phyloP scores from a whole-genome alignment of 2,888 invertebrate species.

The Tricholauxania praeusta region DNA sequence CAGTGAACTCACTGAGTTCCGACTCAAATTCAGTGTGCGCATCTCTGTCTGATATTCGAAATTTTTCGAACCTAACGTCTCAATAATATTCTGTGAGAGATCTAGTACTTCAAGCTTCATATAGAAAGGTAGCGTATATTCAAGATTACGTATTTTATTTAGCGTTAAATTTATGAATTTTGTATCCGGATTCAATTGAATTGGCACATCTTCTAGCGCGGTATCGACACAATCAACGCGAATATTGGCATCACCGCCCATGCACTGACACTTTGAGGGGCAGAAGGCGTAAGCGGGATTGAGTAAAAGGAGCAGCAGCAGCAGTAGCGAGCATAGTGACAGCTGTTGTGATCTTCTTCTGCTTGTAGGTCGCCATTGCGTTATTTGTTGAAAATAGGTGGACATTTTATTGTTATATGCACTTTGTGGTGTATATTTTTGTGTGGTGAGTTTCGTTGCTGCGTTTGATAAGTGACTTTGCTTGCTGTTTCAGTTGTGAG shows the following conservation, averaged over 20 bases:
- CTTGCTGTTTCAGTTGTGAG: too few species aligned
- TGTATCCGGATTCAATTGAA: constrained; percentile 89
- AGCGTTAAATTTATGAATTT: constrained; percentile 85
- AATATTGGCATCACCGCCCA: constrained; percentile 77
- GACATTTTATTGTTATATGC: neutral
- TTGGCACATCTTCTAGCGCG: constrained; percentile 86
- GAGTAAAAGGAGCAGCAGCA: constrained; percentile 58
- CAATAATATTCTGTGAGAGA: constrained; percentile 84
- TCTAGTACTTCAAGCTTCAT: constrained; percentile 83
- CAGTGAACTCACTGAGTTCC: constrained; percentile 78
- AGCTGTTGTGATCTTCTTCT: neutral
- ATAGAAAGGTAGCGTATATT: constrained; percentile 84
- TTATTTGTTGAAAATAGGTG: constrained; percentile 32
- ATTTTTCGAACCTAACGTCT: constrained; percentile 83
- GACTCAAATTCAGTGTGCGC: constrained; percentile 80
- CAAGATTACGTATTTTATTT: constrained; percentile 84
- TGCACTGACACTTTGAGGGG: constrained; percentile 83
- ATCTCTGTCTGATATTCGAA: constrained; percentile 83
- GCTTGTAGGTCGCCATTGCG: neutral
- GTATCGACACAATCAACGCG: constrained; percentile 83
- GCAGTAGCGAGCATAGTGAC: constrained; percentile 35
- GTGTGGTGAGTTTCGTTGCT: neutral
- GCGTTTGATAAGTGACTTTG: too few species aligned
- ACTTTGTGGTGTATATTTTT: neutral
- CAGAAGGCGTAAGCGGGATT: constrained; percentile 70